These are phyloP conservation scores for Asarcornis scutulata DNA, from an alignment of 2,113 vertebrate genomes.

Conservation along the genomic window DNA sequence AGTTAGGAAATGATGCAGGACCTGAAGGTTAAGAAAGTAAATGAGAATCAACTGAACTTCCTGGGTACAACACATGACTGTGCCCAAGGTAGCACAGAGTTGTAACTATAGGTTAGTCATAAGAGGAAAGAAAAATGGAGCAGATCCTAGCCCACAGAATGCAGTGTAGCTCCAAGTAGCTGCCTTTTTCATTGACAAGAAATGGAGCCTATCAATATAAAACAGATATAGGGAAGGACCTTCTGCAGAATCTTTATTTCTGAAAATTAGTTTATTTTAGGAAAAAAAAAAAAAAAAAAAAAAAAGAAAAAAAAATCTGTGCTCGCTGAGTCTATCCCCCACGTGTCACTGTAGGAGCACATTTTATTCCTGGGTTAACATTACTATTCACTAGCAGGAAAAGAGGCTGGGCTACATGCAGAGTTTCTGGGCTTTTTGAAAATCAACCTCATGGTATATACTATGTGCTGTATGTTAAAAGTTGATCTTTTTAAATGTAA, in stretches of 20 bases:
- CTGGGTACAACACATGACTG: fast-evolving
- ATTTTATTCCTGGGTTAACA: background rate
- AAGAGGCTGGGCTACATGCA: background rate
- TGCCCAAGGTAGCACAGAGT: background rate
- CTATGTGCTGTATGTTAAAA: background rate
- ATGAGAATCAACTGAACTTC: background rate
- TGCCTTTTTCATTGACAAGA: background rate
- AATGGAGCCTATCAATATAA: background rate
- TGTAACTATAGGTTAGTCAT: background rate
- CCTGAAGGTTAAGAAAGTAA: background rate
- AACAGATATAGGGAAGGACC: background rate
- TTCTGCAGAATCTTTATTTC: background rate
- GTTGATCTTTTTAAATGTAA: slow-evolving; percentile 70
- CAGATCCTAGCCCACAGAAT: background rate
- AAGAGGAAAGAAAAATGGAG: background rate
- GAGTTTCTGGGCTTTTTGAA: background rate
- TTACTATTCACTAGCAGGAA: background rate
- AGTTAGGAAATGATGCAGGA: background rate
- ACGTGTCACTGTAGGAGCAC: background rate
- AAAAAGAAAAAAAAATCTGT: background rate
- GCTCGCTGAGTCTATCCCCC: background rate
- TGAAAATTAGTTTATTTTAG: background rate
- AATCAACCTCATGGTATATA: background rate
- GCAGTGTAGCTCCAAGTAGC: background rate
- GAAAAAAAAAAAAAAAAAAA: background rate